These are phyloP conservation scores for Mylabris phalerata DNA, from an alignment of 1,140 invertebrate genomes.

Conservation along the genomic window DNA sequence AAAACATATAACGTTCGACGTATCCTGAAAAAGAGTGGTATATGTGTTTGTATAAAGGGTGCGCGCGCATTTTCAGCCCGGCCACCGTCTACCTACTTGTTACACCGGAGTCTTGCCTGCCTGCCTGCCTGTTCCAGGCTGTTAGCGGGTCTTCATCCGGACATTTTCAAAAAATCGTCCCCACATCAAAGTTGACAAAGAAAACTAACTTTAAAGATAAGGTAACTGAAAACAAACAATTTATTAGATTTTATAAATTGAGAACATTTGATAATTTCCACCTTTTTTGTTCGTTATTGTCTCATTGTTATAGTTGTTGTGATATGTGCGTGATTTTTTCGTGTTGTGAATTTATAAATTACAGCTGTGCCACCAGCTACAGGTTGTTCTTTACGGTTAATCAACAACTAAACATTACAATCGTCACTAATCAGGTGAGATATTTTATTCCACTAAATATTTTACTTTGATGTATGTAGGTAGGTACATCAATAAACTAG, in stretches of 20 bases:
- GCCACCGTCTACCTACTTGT: slow-evolving; percentile 40
- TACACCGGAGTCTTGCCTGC: slow-evolving; percentile 38
- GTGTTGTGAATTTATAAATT: slow-evolving; percentile 11
- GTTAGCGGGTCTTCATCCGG: slow-evolving; percentile 25
- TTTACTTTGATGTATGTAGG: too few relatives aligned
- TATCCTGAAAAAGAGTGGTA: neutral
- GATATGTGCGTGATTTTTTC: slow-evolving; percentile 22
- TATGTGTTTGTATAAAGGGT: slow-evolving; percentile 11
- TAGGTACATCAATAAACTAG: too few relatives aligned
- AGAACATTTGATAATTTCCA: too few relatives aligned
- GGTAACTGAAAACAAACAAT: too few relatives aligned
- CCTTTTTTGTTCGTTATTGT: neutral
- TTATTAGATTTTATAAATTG: too few relatives aligned
- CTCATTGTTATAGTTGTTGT: slow-evolving; percentile 10
- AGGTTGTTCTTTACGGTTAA: slow-evolving; percentile 1
- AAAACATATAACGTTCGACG: slow-evolving; percentile 14
- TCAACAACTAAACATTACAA: too few relatives aligned
- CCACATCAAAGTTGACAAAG: neutral
- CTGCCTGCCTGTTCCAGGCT: slow-evolving; percentile 32
- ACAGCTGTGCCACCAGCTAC: neutral
- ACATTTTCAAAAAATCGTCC: neutral
- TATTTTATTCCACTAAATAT: too few relatives aligned
- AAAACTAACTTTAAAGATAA: neutral
- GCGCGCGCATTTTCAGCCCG: slow-evolving; percentile 31
- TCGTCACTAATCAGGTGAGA: too few relatives aligned